Conservation (phyloP, 2,113 vertebrate species). For the Dipodomys merriami region DNA sequence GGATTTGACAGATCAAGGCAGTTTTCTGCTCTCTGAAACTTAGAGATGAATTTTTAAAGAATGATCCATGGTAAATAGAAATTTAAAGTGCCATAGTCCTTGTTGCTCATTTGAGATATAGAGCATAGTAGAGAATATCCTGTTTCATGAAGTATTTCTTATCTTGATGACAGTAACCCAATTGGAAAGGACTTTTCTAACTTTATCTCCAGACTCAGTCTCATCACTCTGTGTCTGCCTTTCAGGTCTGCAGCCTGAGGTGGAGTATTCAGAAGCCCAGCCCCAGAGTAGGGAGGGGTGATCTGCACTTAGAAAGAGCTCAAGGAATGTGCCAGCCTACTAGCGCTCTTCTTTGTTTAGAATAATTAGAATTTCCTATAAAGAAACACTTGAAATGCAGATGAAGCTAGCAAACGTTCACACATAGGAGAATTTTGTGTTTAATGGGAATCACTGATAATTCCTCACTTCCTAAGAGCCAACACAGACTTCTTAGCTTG, state of each 20-base stretch:
- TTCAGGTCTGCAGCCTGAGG: neutral
- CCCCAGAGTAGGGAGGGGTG: accelerated
- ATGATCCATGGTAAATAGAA: neutral
- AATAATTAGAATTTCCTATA: slow-evolving; percentile 8
- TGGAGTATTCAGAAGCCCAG: neutral
- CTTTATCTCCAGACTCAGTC: neutral
- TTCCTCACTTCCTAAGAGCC: slow-evolving; percentile 44
- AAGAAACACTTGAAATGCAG: slow-evolving; percentile 20
- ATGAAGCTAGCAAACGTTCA: slow-evolving; percentile 46
- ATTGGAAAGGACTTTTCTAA: neutral
- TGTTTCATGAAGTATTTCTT: neutral
- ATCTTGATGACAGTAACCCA: neutral
- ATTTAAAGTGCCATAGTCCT: neutral
- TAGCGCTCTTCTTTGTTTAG: neutral
- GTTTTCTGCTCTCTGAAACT: neutral
- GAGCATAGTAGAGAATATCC: neutral
- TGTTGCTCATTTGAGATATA: neutral
- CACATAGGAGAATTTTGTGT: slow-evolving; percentile 43
- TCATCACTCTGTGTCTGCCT: neutral
- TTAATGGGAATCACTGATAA: slow-evolving; percentile 46
- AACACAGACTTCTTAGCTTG: slow-evolving; percentile 21
- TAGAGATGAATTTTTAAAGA: neutral
- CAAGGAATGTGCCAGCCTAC: neutral
- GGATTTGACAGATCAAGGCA: neutral
- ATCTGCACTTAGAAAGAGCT: neutral